phyloP scores from a whole-genome alignment of 2,113 vertebrate genomes.

The Vidua macroura region DNA sequence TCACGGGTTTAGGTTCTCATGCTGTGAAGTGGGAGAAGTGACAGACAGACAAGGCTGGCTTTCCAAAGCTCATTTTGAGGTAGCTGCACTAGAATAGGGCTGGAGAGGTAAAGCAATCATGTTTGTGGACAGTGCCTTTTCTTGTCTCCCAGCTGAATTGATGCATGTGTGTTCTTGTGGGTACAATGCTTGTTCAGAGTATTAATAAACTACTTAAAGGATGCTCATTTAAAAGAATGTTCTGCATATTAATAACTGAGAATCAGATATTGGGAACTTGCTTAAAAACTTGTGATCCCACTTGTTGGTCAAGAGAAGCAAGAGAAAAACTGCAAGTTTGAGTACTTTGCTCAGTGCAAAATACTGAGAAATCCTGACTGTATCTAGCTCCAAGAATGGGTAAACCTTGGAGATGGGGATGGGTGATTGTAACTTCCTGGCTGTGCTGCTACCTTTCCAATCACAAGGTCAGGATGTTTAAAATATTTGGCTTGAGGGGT shows the following conservation, averaged over 20 bases:
- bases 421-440: background rate
- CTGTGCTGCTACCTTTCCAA: background rate
- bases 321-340: background rate
- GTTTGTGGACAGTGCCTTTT: background rate
- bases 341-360: background rate
- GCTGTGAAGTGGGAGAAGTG: background rate
- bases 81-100: background rate
- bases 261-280: background rate
- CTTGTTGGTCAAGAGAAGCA: background rate
- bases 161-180: background rate
- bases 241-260: background rate
- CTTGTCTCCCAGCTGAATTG: background rate
- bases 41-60: background rate
- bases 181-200: background rate
- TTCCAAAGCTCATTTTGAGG: background rate
- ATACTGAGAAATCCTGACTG: background rate
- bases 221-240: background rate
- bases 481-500: background rate
- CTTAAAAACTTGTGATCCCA: background rate
- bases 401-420: background rate
- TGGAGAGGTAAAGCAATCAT: background rate
- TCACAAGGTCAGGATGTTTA: background rate
- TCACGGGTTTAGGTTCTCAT: background rate
- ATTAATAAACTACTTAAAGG: background rate
- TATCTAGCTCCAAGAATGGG: background rate